These are phyloP conservation scores for Pelvicachromis taeniatus DNA, from an alignment of 2,113 vertebrate genomes.

Conservation along the genomic window DNA sequence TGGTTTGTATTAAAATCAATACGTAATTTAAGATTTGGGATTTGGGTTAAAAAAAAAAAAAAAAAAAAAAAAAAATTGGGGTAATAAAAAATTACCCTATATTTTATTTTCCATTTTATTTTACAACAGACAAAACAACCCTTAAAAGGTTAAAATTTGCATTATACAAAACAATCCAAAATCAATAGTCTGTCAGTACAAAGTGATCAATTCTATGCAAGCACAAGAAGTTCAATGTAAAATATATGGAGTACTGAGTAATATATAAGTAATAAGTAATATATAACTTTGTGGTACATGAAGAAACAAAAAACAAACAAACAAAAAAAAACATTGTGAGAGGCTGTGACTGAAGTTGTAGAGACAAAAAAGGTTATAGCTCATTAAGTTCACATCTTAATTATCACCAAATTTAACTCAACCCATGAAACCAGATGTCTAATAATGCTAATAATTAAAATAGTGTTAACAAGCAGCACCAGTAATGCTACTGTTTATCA, in stretches of 20 bases:
- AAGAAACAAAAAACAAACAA: background rate
- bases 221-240: background rate
- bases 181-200: background rate
- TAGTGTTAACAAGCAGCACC: background rate
- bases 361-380: background rate
- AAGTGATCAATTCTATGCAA: background rate
- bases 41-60: too few relatives aligned
- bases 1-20: too few relatives aligned
- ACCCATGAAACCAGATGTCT: background rate
- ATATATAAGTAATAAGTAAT: background rate
- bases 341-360: background rate
- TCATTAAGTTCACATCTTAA: background rate
- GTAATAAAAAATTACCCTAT: too few relatives aligned
- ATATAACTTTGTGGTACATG: background rate
- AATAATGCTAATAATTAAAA: background rate
- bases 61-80: too few relatives aligned
- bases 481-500: background rate
- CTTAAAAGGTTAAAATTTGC: background rate
- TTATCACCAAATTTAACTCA: background rate
- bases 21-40: too few relatives aligned
- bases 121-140: background rate
- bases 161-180: background rate
- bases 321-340: rapidly evolving
- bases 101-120: background rate
- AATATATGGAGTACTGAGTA: too few relatives aligned